A percentile compares a stretch with the other conserved stretches of the same genome.
Conservation (phyloP, 2,888 invertebrate genomes). For the Muschampia plurimacula region DNA sequence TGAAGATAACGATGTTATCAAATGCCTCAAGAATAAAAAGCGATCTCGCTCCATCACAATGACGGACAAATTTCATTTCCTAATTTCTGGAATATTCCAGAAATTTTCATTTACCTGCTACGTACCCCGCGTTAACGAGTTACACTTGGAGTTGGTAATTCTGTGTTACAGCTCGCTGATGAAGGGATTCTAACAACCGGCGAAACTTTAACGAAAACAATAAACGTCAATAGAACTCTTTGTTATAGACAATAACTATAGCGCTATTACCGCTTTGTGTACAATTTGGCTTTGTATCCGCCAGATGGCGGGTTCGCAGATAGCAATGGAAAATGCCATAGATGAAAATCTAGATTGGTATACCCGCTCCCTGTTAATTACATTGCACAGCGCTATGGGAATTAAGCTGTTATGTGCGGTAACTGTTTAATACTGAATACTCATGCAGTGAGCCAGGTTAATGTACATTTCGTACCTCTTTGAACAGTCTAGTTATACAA, state of each 20-base stretch:
- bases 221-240: conserved; percentile 36
- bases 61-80: conserved; percentile 23
- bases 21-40: conserved; percentile 7
- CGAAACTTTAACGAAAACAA: conserved; percentile 39
- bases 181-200: conserved; percentile 31
- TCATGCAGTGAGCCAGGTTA: conserved; percentile 9
- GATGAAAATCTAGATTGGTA: conserved; percentile 40
- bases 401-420: conserved; percentile 32
- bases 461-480: neutral
- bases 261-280: conserved; percentile 32
- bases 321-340: conserved; percentile 35
- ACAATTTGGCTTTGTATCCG: conserved; percentile 35
- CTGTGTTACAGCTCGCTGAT: conserved; percentile 37
- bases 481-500: neutral
- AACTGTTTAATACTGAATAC: conserved; percentile 30
- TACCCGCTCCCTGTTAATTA: conserved; percentile 31
- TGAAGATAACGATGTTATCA: conserved; percentile 13
- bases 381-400: conserved; percentile 32
- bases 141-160: conserved; percentile 41
- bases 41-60: conserved; percentile 26
- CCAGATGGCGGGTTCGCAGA: conserved; percentile 33
- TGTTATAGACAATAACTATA: conserved; percentile 32
- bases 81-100: conserved; percentile 38
- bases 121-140: conserved; percentile 41
- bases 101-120: conserved; percentile 43